Evolutionary conservation across 2,113 vertebrate genomes (phyloP).

Genomic region (Gasterosteus nipponicus): DNA sequence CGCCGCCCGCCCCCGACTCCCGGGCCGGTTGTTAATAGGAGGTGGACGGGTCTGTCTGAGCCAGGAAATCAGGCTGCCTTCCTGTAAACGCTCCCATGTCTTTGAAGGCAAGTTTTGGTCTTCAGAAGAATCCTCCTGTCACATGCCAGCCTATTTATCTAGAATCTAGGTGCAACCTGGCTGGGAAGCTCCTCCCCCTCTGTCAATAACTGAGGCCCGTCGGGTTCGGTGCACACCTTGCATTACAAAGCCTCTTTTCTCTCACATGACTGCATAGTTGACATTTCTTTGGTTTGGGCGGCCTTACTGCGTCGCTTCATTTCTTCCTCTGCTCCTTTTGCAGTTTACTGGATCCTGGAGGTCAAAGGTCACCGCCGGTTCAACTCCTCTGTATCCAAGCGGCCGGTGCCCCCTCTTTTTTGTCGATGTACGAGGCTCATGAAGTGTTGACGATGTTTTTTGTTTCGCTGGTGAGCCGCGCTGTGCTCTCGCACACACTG

Average conservation of each 20-base stretch:
- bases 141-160: slow-evolving; percentile 9
- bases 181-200: slow-evolving; percentile 17
- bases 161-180: slow-evolving; percentile 2
- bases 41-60: slow-evolving; percentile 46
- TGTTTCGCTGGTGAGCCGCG: slow-evolving; percentile 12
- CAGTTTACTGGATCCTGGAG: background rate
- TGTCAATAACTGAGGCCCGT: slow-evolving; percentile 18
- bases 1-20: slow-evolving; percentile 28
- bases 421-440: background rate
- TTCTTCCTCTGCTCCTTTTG: background rate
- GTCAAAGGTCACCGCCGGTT: background rate
- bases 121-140: slow-evolving; percentile 17
- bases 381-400: too few species aligned
- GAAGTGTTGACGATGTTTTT: background rate
- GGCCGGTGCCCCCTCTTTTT: too few species aligned
- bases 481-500: background rate
- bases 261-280: slow-evolving; percentile 5
- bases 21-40: slow-evolving; percentile 65
- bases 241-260: background rate
- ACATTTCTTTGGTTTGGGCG: background rate
- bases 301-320: background rate
- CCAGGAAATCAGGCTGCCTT: slow-evolving; percentile 74
- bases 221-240: slow-evolving; percentile 16
- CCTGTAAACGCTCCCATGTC: slow-evolving; percentile 75
- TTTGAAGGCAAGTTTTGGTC: slow-evolving; percentile 23